Evolutionary conservation across 1,140 invertebrate genomes (phyloP).

Genomic region (Drosophila pachea): DNA sequence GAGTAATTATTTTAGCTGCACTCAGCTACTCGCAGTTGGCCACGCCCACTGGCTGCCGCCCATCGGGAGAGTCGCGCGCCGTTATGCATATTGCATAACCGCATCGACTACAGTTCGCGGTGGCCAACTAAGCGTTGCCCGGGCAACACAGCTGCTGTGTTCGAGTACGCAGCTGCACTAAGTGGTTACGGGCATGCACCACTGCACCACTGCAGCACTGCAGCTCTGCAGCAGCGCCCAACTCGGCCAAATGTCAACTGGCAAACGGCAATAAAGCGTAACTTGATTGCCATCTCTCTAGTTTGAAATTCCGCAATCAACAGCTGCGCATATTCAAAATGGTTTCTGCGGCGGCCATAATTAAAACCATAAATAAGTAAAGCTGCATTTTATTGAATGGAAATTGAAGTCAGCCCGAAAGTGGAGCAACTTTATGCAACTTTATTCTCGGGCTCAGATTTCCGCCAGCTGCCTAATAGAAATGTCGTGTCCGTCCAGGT

Average conservation of each 20-base stretch:
- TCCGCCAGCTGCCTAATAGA: conserved; percentile 25
- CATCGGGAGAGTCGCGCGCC: no score
- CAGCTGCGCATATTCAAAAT: conserved; percentile 17
- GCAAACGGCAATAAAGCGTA: conserved; percentile 20
- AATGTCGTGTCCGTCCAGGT: conserved; percentile 14
- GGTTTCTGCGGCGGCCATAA: conserved; percentile 5
- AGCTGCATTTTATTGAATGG: neutral
- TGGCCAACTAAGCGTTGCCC: conserved; percentile 39
- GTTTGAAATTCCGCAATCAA: neutral
- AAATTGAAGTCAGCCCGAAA: neutral
- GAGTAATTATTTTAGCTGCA: conserved; percentile 62
- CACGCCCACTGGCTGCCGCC: neutral
- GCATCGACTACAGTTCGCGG: conserved; percentile 25
- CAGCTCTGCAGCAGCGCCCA: conserved; percentile 17
- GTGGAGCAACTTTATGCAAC: neutral
- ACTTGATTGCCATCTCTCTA: neutral
- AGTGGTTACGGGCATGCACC: conserved; percentile 32
- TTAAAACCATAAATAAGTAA: neutral
- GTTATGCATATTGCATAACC: conserved; percentile 12
- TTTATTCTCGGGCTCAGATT: neutral
- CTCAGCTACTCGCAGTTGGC: neutral
- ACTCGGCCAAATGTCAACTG: conserved; percentile 3
- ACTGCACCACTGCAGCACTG: conserved; percentile 28
- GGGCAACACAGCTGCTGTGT: conserved; percentile 11
- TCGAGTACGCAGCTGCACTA: conserved; percentile 15